Evolutionary conservation across 2,888 invertebrate genomes (phyloP), one percentile per base, ranked within the genome.

Genomic region (Ischnura elegans): DNA sequence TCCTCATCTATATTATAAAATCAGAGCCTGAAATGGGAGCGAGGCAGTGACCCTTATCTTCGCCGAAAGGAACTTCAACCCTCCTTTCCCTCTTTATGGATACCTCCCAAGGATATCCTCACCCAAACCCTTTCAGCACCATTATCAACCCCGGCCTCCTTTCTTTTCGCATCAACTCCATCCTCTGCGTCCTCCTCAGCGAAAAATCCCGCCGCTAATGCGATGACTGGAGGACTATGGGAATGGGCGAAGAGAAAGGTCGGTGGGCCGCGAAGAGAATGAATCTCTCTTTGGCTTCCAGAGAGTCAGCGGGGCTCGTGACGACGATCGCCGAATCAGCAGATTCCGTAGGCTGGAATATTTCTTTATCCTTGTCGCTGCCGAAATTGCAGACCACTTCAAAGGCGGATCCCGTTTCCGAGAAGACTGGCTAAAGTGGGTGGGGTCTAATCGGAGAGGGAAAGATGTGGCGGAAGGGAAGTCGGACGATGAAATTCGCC

Each of bases 321-420:
- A 76, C 36, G 36, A 36, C 36, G 10, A 25, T 16, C 76, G 76
- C 36, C 76, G 76, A 76, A 29, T 76, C 36, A 36, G 76, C 76
- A 76, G 29, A 76, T 76, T 76, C 36, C 76, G 29, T 10, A 76
- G 76, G 36, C 36, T 13, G 25, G 36, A 76, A 76, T 76, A 25
- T 51, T 3, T 61, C 25, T 61, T 61, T 61, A 3, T 61, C 36
- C 76, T 76, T 25, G 36, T 25, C 76, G 29, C 13, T 36, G 2
- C 76, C 36, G 13, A 76, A 76, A 76, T 76, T 76, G 76, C 13
- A 36, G 36, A 76, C 76, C 76, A 76, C 76, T 76, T 76, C 76
- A 76, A 76, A 76, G 36, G 76, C 10, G 76, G 16, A n/a, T 29
- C n/a, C n/a, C 29, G 36, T 36, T 36, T 36, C 19, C 3, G 21